Evolutionary conservation across 2,888 invertebrate species (phyloP), one percentile per base, ranked within the genome.

Genomic region (Amphipoea oculea): DNA sequence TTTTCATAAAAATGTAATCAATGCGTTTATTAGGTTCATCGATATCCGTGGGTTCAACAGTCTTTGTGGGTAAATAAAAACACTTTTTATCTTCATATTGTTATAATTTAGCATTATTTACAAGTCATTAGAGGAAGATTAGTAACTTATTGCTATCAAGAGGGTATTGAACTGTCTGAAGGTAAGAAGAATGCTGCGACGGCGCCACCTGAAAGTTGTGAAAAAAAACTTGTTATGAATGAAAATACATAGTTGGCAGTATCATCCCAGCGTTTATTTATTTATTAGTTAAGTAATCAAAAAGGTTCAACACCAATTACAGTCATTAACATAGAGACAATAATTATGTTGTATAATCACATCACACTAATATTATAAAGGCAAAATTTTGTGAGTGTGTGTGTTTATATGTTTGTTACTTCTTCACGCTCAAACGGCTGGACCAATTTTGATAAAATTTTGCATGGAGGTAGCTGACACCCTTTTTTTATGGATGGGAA

Each of bases 121-220:
- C 6, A 74, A 20, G 40, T 75, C 20, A 42, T 71, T 70, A 4
- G 0, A 23, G 1, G 11, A 11, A 65, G 6, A 66, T 54, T 72
- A 23, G 1, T 57, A 3, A 36, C 36, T 57, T 3, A 40, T 12
- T 40, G 5, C 11, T 73, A 67, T 72, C 62, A 73, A 29, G 76
- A 77, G 14, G 73, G 51, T 86, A 82, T 80, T 62, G 78, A 57
- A 42, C 79, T 84, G 68, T 93, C 92, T 5, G 91, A 83, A 20
- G 94, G 94, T 14, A 94, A 80, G 60, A 94, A 89, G 4, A 92
- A 88, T 0, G 94, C 93, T 0, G 93, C 94, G 0, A 92, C 73
- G 0, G 92, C 94, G 0, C 94, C 94, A 88, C 92, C 94, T 94
- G 85, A 0, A 87, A 88, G 66, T 23, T 6, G 14, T 1, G 4